phyloP scores from a whole-genome alignment of 2,113 vertebrate genomes.

The crab-eating macaque (Macaca fascicularis) region T2T-MFA8v1.1 NC_088375.1:51354501-51355000 shows the following conservation, averaged over 20 bases:
- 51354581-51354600: neutral
- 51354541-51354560: neutral
- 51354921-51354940: neutral
- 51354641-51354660: neutral
- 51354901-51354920: neutral
- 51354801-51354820: neutral
- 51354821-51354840: neutral
- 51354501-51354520: neutral
- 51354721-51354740: neutral
- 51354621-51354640: neutral
- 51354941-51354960: neutral
- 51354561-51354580: neutral
- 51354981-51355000: neutral
- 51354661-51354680: neutral
- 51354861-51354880: too few relatives aligned
- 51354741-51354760: neutral
- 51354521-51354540: neutral
- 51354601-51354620: neutral
- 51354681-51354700: neutral
- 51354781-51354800: neutral
- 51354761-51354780: neutral
- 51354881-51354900: too few relatives aligned
- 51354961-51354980: neutral
- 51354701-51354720: neutral
- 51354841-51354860: too few relatives aligned